Conservation (phyloP, 2,113 vertebrate genomes). For the Odocoileus hemionus region DNA sequence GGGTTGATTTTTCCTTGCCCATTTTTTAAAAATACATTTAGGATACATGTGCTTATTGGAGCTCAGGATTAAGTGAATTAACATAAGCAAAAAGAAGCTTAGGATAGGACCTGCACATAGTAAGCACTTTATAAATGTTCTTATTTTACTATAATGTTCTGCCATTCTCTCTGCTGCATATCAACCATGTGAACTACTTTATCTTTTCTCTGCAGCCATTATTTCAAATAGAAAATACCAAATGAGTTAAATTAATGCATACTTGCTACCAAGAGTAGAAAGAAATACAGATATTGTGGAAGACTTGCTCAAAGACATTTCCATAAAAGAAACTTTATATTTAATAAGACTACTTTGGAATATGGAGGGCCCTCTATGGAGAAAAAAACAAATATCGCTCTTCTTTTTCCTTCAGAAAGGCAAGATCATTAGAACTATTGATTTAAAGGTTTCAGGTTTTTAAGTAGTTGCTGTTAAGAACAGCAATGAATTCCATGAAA, state of each 20-base stretch:
- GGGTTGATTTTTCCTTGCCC: background rate
- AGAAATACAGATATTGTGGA: slow-evolving; percentile 47
- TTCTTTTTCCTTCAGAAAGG: slow-evolving; percentile 4
- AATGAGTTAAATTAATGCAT: background rate
- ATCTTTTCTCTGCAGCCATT: background rate
- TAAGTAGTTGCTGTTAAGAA: background rate
- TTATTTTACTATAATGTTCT: background rate
- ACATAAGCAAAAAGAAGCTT: background rate
- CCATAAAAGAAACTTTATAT: slow-evolving; percentile 57
- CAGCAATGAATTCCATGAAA: background rate
- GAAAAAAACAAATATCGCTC: background rate
- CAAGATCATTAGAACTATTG: background rate
- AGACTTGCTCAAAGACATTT: slow-evolving; percentile 70
- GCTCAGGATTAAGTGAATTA: background rate
- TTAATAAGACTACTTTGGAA: slow-evolving; percentile 38
- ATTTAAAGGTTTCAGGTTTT: slow-evolving; percentile 10
- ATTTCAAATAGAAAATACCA: background rate
- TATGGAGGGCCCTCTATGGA: background rate
- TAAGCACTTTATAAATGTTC: background rate
- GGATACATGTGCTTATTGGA: background rate
- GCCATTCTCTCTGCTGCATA: background rate
- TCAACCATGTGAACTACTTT: background rate
- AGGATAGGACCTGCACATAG: background rate
- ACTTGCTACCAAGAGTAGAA: slow-evolving; percentile 34
- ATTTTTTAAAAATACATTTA: background rate